phyloP scores from a whole-genome alignment of 2,797 vertebrate genomes.

The Platyrinchus mystaceus region DNA sequence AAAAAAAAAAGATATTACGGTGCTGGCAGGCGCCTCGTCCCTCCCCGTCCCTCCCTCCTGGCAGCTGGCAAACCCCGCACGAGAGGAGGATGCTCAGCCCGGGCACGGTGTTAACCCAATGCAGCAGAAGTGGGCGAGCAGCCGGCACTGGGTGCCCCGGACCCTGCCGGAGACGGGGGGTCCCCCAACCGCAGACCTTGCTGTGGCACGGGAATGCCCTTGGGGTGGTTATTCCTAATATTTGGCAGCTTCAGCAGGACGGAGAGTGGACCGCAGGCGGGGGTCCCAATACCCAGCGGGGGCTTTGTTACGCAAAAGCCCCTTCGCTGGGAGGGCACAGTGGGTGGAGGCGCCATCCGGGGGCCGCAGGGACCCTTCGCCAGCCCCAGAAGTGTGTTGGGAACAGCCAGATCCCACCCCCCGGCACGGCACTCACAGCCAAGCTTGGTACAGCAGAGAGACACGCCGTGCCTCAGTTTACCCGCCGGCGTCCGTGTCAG shows the following conservation, averaged over 20 bases:
- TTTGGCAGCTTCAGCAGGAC: neutral
- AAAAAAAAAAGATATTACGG: neutral
- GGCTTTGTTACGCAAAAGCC: neutral
- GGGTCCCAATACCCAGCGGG: neutral
- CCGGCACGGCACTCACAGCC: fast-evolving
- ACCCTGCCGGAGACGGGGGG: neutral
- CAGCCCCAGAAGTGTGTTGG: neutral
- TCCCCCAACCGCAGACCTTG: fast-evolving
- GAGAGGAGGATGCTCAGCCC: neutral
- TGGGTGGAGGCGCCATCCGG: neutral
- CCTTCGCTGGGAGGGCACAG: neutral
- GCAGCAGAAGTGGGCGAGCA: neutral
- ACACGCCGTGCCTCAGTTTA: neutral
- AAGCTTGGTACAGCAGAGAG: fast-evolving
- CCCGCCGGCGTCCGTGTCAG: neutral
- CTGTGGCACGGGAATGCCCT: fast-evolving
- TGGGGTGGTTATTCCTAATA: neutral
- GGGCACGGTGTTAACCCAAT: neutral
- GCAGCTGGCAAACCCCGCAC: neutral
- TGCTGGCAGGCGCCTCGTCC: slow-evolving; percentile 18
- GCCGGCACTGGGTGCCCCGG: fast-evolving
- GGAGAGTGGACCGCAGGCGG: neutral
- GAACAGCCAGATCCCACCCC: neutral
- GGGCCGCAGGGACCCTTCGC: neutral
- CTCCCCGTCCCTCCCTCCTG: slow-evolving; percentile 49